These are phyloP conservation scores for Pyxicephalus adspersus DNA, from an alignment of 2,113 vertebrate genomes.

Conservation along the genomic window DNA sequence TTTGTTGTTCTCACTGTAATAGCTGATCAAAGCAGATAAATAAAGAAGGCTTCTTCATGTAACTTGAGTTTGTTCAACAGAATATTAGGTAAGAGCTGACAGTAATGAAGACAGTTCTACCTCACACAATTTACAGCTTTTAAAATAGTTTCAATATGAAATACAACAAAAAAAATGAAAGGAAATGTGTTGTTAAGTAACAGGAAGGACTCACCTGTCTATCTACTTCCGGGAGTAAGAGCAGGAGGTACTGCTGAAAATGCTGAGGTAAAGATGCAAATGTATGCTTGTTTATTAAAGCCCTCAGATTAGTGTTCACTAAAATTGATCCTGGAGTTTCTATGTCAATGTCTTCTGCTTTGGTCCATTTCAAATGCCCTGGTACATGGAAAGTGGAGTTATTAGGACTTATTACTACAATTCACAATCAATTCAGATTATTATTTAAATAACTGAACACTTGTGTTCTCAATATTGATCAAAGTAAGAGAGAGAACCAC, in stretches of 20 bases:
- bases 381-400: slow-evolving; percentile 65
- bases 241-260: slow-evolving; percentile 85
- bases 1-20: too few relatives aligned
- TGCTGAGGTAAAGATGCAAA: slow-evolving; percentile 87
- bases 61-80: too few relatives aligned
- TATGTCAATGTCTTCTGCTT: slow-evolving; percentile 88
- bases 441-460: too few relatives aligned
- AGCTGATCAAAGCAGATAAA: too few relatives aligned
- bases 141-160: neutral
- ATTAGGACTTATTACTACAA: neutral
- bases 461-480: too few relatives aligned
- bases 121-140: neutral
- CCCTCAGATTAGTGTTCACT: slow-evolving; percentile 87
- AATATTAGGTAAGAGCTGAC: too few relatives aligned
- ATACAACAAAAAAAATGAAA: too few relatives aligned
- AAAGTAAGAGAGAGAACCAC: too few relatives aligned
- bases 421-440: too few relatives aligned
- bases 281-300: slow-evolving; percentile 88
- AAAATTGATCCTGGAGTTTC: slow-evolving; percentile 87
- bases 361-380: slow-evolving; percentile 88
- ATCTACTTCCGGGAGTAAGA: slow-evolving; percentile 86
- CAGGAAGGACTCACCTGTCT: slow-evolving; percentile 77
- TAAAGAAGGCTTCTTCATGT: too few relatives aligned
- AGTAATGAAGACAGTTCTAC: too few relatives aligned
- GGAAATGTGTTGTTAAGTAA: neutral